phyloP scores from a whole-genome alignment of 1,140 invertebrate species.

The Macrobrachium nipponense region DNA sequence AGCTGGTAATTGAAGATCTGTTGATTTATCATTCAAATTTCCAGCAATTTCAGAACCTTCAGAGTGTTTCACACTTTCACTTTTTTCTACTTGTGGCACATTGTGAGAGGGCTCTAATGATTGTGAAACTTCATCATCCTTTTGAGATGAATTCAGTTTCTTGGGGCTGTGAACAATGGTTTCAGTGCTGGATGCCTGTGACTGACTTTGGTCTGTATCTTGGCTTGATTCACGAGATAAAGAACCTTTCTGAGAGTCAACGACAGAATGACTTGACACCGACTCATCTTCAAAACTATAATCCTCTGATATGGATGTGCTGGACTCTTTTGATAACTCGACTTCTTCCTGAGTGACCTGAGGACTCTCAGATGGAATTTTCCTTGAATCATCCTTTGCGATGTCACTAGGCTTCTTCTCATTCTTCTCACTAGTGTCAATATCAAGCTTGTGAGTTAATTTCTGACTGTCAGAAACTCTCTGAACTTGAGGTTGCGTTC shows the following conservation, averaged over 20 bases:
- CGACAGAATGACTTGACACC: slow-evolving; percentile 13
- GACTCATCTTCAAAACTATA: slow-evolving; percentile 50
- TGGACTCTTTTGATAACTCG: slow-evolving; percentile 18
- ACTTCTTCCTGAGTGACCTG: background rate
- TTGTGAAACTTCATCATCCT: slow-evolving; percentile 18
- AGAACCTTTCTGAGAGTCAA: slow-evolving; percentile 11
- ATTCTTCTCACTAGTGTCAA: no score
- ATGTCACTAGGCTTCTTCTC: background rate
- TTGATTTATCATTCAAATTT: background rate
- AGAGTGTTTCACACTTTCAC: background rate
- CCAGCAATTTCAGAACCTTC: slow-evolving; percentile 6
- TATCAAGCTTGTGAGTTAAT: no score
- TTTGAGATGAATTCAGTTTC: slow-evolving; percentile 31
- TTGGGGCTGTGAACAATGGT: slow-evolving; percentile 61
- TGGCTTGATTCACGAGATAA: slow-evolving; percentile 46
- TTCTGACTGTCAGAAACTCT: background rate
- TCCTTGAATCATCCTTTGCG: background rate
- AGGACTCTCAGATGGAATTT: background rate
- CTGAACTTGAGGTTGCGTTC: background rate
- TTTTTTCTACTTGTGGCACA: slow-evolving; percentile 8
- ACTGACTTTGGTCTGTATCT: slow-evolving; percentile 46
- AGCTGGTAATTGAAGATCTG: background rate
- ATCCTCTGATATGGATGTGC: slow-evolving; percentile 29
- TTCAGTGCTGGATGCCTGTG: slow-evolving; percentile 60
- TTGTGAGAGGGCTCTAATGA: slow-evolving; percentile 7